Base-by-base conservation (phyloP, 2,113 vertebrate species). In the Protomyctophum bolini region DNA sequence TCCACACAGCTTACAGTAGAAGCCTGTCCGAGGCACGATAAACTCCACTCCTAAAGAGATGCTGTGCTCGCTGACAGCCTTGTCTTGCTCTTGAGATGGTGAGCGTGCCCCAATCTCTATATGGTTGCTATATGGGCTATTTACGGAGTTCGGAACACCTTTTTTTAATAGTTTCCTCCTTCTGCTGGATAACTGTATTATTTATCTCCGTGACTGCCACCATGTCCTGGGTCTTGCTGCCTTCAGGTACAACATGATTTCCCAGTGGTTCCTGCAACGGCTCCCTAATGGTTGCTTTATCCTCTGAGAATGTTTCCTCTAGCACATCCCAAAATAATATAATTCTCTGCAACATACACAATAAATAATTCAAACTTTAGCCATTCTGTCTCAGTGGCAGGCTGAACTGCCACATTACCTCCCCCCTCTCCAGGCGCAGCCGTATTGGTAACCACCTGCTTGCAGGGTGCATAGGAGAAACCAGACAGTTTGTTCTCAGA, bases 11-110 rank as follows among this genome's bases (percentile, higher is more conserved):
- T 98, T 97, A 86, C 98, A 99, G 75, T 94, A 99, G 89, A 96
- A 99, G 6, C 97, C 96, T 0, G 96, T 94, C 87, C 94, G 94
- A 45, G 96, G 96, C 75, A 98, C 97, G 62, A 99, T 94, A 70
- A 99, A 99, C 92, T 99, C 97, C 86, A 99, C 95, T 49, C 98
- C 98, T 83, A 99, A 87, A 70, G 98, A 97, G 86, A 99, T 99
- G 92, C 94, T 97, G 81, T 97, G 96, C 55, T 99, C 97, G 5
- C 91, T 95, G 92, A 97, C 94, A 68, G 94, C 94, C 21, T 95
- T 96, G 79, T 98, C 95, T 52, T 95, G 96, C 68, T 97, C 96
- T 85, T 88, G 91, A 61, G 95, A 86, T 6, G 93, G 87, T 11
- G 91, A 91, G 14, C 88, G 81, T 7, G 89, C 91, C 73, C 94